Conservation (phyloP, 1,140 invertebrate genomes). For the Penaeus japonicus region DNA sequence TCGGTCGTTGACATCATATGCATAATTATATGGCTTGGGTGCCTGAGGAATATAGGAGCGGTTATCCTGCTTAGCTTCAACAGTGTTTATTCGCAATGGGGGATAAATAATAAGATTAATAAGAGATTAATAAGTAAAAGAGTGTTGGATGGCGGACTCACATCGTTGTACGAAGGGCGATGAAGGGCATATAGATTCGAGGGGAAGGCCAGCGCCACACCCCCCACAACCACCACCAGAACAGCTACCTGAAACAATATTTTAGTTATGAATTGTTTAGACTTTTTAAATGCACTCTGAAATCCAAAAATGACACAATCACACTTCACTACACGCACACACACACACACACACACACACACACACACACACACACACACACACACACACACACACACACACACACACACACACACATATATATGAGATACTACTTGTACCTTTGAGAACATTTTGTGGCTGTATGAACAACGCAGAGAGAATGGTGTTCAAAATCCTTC, state of each 20-base stretch:
- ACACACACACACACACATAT: too few species aligned
- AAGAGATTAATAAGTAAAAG: neutral
- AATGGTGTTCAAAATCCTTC: too few species aligned
- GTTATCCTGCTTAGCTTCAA: too few species aligned
- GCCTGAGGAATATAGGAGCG: neutral
- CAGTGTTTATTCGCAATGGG: too few species aligned
- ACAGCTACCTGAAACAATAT: neutral
- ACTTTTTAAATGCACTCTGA: neutral
- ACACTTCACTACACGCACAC: too few species aligned
- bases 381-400: too few species aligned
- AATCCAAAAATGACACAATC: too few species aligned
- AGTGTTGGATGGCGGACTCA: neutral
- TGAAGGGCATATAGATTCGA: neutral
- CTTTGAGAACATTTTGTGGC: too few species aligned
- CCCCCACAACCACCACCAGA: conserved; percentile 11
- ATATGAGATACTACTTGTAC: too few species aligned
- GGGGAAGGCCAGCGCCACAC: neutral
- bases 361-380: too few species aligned
- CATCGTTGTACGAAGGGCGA: neutral
- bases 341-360: too few species aligned
- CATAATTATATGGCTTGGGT: conserved; percentile 59
- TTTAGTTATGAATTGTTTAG: neutral
- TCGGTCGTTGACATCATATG: conserved; percentile 59
- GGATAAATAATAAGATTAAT: neutral
- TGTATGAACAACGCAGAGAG: too few species aligned